Conservation (phyloP, 2,113 vertebrate genomes). For the Burhinus bistriatus region DNA sequence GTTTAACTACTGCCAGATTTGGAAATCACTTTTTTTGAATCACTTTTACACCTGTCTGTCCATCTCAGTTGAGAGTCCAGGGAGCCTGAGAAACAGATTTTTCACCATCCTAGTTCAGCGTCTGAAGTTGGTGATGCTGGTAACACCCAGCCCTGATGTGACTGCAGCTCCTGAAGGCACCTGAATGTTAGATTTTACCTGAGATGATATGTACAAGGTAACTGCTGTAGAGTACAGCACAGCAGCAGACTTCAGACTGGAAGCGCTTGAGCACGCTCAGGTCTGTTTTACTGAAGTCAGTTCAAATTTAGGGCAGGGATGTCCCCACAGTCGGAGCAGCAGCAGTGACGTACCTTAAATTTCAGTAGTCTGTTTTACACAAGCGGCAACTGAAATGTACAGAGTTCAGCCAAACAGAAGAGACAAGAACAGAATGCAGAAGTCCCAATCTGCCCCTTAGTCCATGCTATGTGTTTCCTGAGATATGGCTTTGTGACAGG, state of each 20-base stretch:
- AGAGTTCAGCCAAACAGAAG: neutral
- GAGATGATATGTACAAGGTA: neutral
- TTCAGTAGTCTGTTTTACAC: neutral
- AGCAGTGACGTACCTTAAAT: neutral
- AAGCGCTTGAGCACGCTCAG: neutral
- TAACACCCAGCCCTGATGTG: neutral
- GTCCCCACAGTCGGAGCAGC: rapidly evolving
- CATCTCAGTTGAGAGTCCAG: neutral
- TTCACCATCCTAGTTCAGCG: neutral
- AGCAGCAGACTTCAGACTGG: neutral
- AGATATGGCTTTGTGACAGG: neutral
- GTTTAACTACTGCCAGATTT: neutral
- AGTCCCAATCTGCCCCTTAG: neutral
- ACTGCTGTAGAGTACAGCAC: neutral
- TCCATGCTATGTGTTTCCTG: neutral
- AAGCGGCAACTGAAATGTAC: neutral
- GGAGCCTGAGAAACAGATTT: neutral
- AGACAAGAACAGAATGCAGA: neutral
- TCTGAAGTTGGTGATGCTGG: neutral
- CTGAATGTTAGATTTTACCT: neutral
- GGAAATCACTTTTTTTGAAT: rapidly evolving
- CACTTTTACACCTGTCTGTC: neutral
- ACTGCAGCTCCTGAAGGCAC: neutral
- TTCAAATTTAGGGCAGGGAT: neutral
- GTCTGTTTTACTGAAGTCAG: neutral